A percentile compares a stretch with the other conserved stretches of the same genome.
These are phyloP conservation scores for Carpatolechia fugitivella DNA, from an alignment of 2,888 invertebrate genomes.

Conservation along the genomic window DNA sequence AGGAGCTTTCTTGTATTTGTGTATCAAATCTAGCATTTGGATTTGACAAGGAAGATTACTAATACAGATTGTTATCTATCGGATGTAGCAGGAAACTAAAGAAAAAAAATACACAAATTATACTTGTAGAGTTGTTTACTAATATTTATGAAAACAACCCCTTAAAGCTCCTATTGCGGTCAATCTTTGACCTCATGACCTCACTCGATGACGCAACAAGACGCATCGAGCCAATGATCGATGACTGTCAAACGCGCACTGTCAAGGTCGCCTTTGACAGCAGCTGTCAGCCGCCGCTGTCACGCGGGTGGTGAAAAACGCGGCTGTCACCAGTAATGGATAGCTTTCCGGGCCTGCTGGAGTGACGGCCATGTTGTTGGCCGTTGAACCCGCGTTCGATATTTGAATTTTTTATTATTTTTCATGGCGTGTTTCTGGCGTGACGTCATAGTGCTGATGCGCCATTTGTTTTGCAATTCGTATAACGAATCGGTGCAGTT, in stretches of 20 bases:
- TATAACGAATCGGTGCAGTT: slow-evolving; percentile 4
- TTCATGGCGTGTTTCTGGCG: slow-evolving; percentile 7
- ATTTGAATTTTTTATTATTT: slow-evolving; percentile 15
- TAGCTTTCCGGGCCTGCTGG: slow-evolving; percentile 34
- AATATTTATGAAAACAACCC: slow-evolving; percentile 2
- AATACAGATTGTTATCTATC: no score
- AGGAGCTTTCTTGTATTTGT: no score
- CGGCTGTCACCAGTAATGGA: slow-evolving; percentile 69
- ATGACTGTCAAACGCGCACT: slow-evolving; percentile 50
- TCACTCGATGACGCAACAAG: slow-evolving; percentile 25
- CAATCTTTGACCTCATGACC: slow-evolving; percentile 12
- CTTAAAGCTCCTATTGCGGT: not conserved
- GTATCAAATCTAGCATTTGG: no score
- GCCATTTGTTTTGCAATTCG: slow-evolving; percentile 12
- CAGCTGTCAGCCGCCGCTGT: slow-evolving; percentile 26
- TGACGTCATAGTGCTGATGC: slow-evolving; percentile 12
- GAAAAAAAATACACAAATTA: no score
- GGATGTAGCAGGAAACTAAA: no score
- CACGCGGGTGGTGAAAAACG: slow-evolving; percentile 58
- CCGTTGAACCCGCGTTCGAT: slow-evolving; percentile 44
- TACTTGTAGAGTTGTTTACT: not conserved
- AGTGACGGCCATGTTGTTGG: slow-evolving; percentile 48
- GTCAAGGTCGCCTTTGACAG: slow-evolving; percentile 67
- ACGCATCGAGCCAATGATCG: slow-evolving; percentile 39
- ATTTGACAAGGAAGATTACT: no score